Conservation (phyloP, 1,140 invertebrate genomes). For the Odontomachus brunneus region DNA sequence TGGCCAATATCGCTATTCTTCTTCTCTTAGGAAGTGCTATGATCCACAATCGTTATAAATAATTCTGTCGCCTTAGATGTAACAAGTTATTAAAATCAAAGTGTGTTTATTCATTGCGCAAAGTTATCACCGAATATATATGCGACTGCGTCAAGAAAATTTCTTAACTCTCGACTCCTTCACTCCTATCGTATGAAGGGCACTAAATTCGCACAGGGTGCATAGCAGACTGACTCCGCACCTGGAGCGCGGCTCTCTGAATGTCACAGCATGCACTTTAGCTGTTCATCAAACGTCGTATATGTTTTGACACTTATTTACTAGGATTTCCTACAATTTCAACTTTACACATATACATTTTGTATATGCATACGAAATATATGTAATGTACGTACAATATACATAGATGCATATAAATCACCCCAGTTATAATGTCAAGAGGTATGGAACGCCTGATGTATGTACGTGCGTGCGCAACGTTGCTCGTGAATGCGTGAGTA, state of each 20-base stretch:
- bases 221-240: neutral
- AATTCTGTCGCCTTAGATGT: neutral
- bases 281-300: neutral
- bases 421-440: neutral
- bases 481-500: neutral
- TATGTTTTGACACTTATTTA: no score
- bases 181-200: neutral
- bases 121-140: neutral
- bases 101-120: neutral
- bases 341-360: no score
- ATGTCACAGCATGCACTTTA: neutral
- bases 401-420: neutral
- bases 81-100: constrained; percentile 8
- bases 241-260: constrained; percentile 2
- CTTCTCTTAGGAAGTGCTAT: constrained; percentile 41
- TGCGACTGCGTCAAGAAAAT: neutral
- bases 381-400: neutral
- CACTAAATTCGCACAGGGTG: constrained; percentile 6
- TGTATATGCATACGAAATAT: no score
- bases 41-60: constrained; percentile 21
- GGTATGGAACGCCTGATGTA: neutral
- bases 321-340: no score
- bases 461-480: neutral
- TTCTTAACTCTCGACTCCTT: neutral
- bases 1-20: constrained; percentile 65